Evolutionary conservation across 2,113 vertebrate species (phyloP), one percentile per base, ranked within the genome.

Genomic region (Trematocara marginatum): DNA sequence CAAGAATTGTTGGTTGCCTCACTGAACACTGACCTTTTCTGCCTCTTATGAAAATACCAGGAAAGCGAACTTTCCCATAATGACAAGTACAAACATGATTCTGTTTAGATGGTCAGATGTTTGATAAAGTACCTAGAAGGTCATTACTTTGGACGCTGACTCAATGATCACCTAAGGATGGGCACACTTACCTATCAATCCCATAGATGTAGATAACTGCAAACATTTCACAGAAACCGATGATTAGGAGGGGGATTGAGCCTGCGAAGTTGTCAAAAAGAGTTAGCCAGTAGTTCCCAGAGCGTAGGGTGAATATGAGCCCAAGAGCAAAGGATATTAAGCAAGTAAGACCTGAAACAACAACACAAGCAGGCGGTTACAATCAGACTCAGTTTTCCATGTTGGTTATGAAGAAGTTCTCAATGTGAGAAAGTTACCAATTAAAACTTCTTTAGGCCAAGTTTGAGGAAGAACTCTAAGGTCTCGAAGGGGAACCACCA

Each of bases 251-350:
- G 0, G 98, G 98, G 35, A 99, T 97, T 23, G 98, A 99, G 38
- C 97, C 98, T 1, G 97, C 97, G 74, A 97, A 99, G 56, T 76
- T 78, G 79, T 99, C 98, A 90, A 99, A 97, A 9, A 99, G 94
- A 56, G 95, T 95, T 13, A 99, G 94, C 98, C 97, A 99, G 89
- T 99, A 99, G 92, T 97, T 98, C 61, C 98, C 98, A 4, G 98
- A 98, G 1, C 94, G 92, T 84, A 96, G 92, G 2, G 97, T 90
- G 93, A 99, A 99, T 93, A 99, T 96, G 61, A 97, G 95, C 7
- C 97, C 97, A 1, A 98, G 1, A 6, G 95, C 31, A 4, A 96
- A 97, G 1, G 84, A 97, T 4, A 89, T 90, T 5, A 95, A 0
- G 86, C 98, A 99, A 61, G 97, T 86, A 7, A 97, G 66, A 83